These are phyloP conservation scores for Apostichopus leukothele DNA, from an alignment of 53 echinoderm and acorn worm genomes.

Conservation along the genomic window DNA sequence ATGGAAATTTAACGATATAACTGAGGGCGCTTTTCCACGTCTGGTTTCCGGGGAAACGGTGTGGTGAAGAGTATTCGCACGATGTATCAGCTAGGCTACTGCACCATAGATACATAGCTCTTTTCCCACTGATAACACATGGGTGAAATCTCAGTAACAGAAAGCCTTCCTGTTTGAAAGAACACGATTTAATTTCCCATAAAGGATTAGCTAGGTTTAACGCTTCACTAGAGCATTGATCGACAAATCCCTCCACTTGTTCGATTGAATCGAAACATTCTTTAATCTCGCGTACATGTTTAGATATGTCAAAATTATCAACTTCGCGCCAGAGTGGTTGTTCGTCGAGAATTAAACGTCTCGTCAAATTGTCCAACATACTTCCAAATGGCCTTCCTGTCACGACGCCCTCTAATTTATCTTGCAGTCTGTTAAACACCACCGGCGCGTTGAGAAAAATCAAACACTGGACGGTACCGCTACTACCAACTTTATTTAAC, in stretches of 20 bases:
- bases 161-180: conserved; percentile 11
- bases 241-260: background rate
- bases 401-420: background rate
- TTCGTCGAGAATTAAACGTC: background rate
- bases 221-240: conserved; percentile 1
- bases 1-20: background rate
- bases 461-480: conserved; percentile 2
- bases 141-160: conserved; percentile 19
- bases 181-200: conserved; percentile 24
- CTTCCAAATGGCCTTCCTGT: background rate
- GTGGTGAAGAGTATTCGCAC: background rate
- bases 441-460: conserved; percentile 15
- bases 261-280: background rate
- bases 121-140: conserved; percentile 13
- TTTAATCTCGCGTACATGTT: background rate
- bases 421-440: background rate
- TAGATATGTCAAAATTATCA: background rate
- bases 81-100: background rate
- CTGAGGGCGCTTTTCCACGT: background rate
- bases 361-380: background rate
- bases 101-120: background rate
- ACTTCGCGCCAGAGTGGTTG: background rate
- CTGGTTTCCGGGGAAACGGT: conserved; percentile 10
- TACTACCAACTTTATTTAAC: conserved; percentile 19
- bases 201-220: conserved; percentile 1